These are phyloP conservation scores for Eulemur coronatus DNA, from an alignment of 2,797 vertebrate genomes.

Conservation along the genomic window DNA sequence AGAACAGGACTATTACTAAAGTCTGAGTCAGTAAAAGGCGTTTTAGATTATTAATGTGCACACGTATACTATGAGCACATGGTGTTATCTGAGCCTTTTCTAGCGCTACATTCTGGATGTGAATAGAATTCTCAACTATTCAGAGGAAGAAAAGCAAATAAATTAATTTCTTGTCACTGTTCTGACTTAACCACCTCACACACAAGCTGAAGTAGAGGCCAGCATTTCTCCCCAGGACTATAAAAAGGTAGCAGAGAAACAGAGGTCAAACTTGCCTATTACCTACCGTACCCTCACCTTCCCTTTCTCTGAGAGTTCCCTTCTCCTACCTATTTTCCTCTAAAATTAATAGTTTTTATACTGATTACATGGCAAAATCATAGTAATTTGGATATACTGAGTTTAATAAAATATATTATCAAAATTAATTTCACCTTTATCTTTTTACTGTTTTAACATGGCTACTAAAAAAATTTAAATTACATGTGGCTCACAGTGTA, in stretches of 20 bases:
- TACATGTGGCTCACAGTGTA: neutral
- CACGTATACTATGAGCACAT: neutral
- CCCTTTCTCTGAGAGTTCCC: neutral
- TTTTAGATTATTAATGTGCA: neutral
- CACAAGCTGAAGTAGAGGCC: neutral
- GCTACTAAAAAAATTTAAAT: conserved; percentile 9
- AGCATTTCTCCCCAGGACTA: neutral
- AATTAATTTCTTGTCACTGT: neutral
- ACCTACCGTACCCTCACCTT: neutral
- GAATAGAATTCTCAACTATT: neutral
- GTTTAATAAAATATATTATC: neutral
- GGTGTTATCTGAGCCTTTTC: neutral
- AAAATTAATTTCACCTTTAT: neutral
- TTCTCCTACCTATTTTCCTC: neutral
- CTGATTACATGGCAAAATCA: conserved; percentile 3
- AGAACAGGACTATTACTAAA: neutral
- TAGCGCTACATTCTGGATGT: neutral
- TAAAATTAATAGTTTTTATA: neutral
- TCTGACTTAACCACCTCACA: neutral
- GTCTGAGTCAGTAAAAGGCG: neutral
- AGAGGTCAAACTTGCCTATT: neutral
- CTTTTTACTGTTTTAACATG: conserved; percentile 2
- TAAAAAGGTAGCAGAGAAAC: neutral
- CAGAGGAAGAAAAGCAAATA: neutral
- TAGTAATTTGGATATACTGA: neutral